Percentiles rank a stretch among this genome's conserved stretches.
Evolutionary conservation across 2,888 invertebrate genomes (phyloP).

Genomic region (Carcina quercana): DNA sequence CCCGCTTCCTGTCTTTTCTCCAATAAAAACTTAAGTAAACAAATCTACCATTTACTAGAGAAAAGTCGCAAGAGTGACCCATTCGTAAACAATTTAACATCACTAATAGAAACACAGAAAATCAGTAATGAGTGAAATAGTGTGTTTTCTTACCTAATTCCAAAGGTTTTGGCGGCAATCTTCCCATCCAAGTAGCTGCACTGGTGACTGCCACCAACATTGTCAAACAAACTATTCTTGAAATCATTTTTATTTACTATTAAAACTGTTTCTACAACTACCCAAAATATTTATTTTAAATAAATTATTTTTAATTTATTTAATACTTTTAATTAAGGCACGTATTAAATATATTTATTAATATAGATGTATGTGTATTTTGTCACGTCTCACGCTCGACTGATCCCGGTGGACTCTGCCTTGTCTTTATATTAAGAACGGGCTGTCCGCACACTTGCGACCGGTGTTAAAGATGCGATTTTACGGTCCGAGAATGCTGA

Average conservation of each 20-base stretch:
- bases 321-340: background rate
- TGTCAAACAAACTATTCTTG: conserved; percentile 34
- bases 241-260: conserved; percentile 35
- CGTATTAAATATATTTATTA: background rate
- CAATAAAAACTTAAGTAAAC: too few species aligned
- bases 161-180: conserved; percentile 35
- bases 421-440: conserved; percentile 50
- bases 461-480: too few species aligned
- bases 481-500: background rate
- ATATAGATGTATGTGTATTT: background rate
- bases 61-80: too few species aligned
- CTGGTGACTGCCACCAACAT: conserved; percentile 35
- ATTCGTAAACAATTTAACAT: background rate
- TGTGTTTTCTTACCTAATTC: conserved; percentile 43
- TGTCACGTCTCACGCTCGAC: conserved; percentile 24
- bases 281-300: conserved; percentile 3
- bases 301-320: background rate
- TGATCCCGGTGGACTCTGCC: conserved; percentile 27
- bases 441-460: conserved; percentile 19
- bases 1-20: too few species aligned
- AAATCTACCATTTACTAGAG: too few species aligned
- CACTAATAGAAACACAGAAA: background rate
- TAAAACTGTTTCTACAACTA: background rate
- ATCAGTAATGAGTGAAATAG: background rate
- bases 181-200: conserved; percentile 40